Evolutionary conservation across 2,888 invertebrate genomes (phyloP).

Genomic region (Chorisops tibialis): DNA sequence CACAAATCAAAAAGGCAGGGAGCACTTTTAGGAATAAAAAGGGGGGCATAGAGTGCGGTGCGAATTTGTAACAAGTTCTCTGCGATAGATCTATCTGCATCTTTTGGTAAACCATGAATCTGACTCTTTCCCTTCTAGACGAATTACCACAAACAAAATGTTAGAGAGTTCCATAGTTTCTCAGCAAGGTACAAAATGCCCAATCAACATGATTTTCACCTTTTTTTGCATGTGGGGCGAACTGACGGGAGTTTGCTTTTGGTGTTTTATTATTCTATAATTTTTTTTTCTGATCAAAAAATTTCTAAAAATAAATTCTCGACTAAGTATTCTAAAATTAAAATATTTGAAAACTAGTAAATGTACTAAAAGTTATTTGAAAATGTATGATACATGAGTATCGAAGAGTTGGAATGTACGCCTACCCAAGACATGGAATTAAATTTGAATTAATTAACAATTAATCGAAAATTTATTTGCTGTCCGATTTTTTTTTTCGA

Average conservation of each 20-base stretch:
- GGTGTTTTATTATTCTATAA: background rate
- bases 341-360: background rate
- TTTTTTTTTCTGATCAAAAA: constrained; percentile 6
- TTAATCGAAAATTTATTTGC: constrained; percentile 7
- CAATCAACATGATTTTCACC: constrained; percentile 15
- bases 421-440: background rate
- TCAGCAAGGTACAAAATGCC: background rate
- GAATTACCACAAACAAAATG: background rate
- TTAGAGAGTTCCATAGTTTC: constrained; percentile 2
- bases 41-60: background rate
- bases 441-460: constrained; percentile 2
- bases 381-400: background rate
- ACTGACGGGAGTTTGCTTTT: background rate
- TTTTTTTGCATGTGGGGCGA: background rate
- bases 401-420: background rate
- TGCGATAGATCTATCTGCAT: constrained; percentile 2
- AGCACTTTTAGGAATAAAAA: background rate
- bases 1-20: constrained; percentile 38
- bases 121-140: constrained; percentile 3
- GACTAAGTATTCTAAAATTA: constrained; percentile 18
- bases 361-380: background rate
- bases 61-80: background rate
- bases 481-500: background rate
- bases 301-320: constrained; percentile 11
- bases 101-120: constrained; percentile 10